Evolutionary conservation across 2,113 vertebrate species (phyloP).

Genomic region (Poicephalus meyeri): DNA sequence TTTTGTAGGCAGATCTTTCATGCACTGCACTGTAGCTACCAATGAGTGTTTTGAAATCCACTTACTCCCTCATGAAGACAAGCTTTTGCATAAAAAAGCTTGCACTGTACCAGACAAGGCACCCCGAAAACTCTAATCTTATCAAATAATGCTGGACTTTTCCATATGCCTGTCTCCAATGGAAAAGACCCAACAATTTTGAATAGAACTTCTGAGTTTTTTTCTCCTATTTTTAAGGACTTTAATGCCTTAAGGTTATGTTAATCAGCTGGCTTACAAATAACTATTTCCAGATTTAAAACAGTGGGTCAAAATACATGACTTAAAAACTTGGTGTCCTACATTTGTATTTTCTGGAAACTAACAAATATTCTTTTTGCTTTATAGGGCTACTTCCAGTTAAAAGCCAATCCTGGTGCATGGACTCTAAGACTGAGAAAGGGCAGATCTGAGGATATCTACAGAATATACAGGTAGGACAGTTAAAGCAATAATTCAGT

Average conservation of each 20-base stretch:
- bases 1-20: not conserved
- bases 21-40: not conserved
- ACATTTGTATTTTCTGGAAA: not conserved
- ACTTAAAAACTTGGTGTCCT: not conserved
- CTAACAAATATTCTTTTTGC: not conserved
- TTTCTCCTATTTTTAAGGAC: not conserved
- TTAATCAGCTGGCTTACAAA: not conserved
- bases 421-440: constrained; percentile 93
- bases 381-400: constrained; percentile 93
- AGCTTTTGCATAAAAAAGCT: not conserved
- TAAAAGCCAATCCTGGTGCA: constrained; percentile 97
- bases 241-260: not conserved
- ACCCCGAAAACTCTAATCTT: not conserved
- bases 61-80: not conserved
- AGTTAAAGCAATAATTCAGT: not conserved
- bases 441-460: constrained; percentile 97
- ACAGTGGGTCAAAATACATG: not conserved
- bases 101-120: not conserved
- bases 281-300: not conserved
- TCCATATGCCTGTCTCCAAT: not conserved
- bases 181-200: not conserved
- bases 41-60: not conserved
- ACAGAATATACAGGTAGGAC: constrained; percentile 94
- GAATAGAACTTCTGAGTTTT: not conserved
- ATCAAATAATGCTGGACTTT: not conserved